phyloP scores from a whole-genome alignment of 2,113 vertebrate species.

The Emydocephalus ijimae region DNA sequence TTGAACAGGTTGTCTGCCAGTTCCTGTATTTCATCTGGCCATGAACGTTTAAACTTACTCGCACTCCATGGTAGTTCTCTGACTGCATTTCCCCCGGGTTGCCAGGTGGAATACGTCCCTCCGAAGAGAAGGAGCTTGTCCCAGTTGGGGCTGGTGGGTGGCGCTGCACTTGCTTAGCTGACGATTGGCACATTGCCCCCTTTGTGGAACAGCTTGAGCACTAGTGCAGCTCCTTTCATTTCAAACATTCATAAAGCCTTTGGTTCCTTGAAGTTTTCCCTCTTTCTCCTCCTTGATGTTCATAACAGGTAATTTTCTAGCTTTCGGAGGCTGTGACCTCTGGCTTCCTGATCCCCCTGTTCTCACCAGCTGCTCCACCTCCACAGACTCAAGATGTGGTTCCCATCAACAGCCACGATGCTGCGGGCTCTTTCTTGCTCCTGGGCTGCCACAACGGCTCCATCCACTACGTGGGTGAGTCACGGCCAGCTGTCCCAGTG shows the following conservation, averaged over 20 bases:
- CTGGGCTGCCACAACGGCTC: conserved; percentile 90
- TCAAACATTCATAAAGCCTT: neutral
- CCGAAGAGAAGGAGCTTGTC: neutral
- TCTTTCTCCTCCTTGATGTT: neutral
- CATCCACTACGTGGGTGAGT: conserved; percentile 90
- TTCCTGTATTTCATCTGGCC: neutral
- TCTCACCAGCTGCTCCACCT: neutral
- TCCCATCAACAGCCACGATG: conserved; percentile 90
- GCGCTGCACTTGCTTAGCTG: neutral
- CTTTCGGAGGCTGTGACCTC: neutral
- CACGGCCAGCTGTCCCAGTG: neutral
- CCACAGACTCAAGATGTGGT: conserved; percentile 87
- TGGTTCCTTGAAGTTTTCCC: neutral
- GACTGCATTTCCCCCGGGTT: neutral
- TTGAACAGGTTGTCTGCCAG: neutral
- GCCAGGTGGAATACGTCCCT: neutral
- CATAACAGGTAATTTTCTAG: neutral
- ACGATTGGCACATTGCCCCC: neutral
- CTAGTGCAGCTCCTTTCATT: neutral
- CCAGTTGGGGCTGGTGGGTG: neutral
- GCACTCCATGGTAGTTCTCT: neutral
- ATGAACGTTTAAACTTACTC: neutral
- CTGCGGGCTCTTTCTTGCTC: conserved; percentile 88
- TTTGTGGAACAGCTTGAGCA: neutral
- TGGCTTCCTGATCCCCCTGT: neutral